Conservation (phyloP, 2,888 invertebrate species). For the Troides helena region DNA sequence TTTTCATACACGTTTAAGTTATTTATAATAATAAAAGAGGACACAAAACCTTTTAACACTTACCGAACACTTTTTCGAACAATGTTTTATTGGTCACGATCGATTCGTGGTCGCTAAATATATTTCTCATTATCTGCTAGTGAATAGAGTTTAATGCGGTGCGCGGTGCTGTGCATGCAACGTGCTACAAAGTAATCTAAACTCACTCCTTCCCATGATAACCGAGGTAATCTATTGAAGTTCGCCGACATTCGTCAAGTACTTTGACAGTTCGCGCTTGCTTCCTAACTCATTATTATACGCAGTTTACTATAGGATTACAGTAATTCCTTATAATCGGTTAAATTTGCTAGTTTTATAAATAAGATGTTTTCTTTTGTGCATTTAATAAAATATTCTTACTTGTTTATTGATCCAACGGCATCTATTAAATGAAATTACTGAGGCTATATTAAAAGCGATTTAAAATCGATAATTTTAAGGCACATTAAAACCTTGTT, state of each 20-base stretch:
- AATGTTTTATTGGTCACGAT: conserved; percentile 22
- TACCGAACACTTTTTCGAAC: neutral
- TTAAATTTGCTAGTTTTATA: neutral
- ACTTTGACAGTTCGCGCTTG: conserved; percentile 20
- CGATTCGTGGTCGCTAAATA: conserved; percentile 9
- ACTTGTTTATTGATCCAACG: no score
- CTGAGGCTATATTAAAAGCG: no score
- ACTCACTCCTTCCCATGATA: conserved; percentile 31
- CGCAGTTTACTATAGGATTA: no score
- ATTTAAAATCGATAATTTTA: no score
- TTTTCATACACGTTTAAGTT: neutral
- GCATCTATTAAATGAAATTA: no score
- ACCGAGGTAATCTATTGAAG: conserved; percentile 33
- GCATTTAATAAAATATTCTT: no score
- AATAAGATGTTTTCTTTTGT: no score
- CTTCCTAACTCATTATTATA: neutral
- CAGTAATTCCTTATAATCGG: neutral
- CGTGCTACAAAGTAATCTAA: conserved; percentile 34
- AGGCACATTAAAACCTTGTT: no score
- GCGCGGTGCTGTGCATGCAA: conserved; percentile 4
- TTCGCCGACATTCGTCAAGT: conserved; percentile 25
- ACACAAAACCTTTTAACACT: neutral
- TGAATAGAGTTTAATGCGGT: conserved; percentile 16
- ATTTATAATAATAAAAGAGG: neutral
- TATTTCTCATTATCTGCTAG: conserved; percentile 15